These are phyloP conservation scores for Brachionus angularis DNA, from an alignment of 1,140 invertebrate genomes.

Conservation along the genomic window DNA sequence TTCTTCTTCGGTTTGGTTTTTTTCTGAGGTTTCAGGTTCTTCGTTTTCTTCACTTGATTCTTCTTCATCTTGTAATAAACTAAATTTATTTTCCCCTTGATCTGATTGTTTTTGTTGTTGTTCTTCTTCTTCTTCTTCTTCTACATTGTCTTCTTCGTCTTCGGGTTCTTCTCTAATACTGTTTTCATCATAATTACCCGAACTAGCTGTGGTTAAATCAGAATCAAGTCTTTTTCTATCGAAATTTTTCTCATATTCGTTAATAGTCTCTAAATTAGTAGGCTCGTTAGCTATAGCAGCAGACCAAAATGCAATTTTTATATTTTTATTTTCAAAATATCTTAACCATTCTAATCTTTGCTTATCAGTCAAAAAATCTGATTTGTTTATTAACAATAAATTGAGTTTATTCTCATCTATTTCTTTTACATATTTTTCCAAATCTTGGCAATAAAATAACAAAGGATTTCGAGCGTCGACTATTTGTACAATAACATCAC, in stretches of 20 bases:
- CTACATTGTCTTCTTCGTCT: not conserved
- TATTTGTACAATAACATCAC: constrained; percentile 89
- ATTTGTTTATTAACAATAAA: constrained; percentile 88
- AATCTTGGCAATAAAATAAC: constrained; percentile 84
- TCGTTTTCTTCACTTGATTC: not conserved
- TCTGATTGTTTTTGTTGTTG: no score
- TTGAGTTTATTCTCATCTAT: constrained; percentile 71
- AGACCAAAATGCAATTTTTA: constrained; percentile 74
- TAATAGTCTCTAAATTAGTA: constrained; percentile 45
- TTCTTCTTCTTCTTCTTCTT: constrained; percentile 33
- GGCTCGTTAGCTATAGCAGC: constrained; percentile 61
- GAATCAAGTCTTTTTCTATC: constrained; percentile 45
- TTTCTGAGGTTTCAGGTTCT: not conserved
- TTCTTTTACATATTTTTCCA: constrained; percentile 88
- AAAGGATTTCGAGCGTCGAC: constrained; percentile 94
- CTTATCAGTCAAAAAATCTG: constrained; percentile 78
- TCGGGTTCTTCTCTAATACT: not conserved
- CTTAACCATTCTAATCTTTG: constrained; percentile 63
- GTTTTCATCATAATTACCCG: not conserved
- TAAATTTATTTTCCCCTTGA: constrained; percentile 1
- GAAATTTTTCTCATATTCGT: constrained; percentile 41
- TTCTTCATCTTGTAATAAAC: constrained; percentile 24
- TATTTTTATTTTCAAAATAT: constrained; percentile 45
- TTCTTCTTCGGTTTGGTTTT: constrained; percentile 52
- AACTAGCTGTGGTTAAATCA: not conserved